Conservation (phyloP, 92 coral and sea anemone genomes). For the Porites lobata region DNA sequence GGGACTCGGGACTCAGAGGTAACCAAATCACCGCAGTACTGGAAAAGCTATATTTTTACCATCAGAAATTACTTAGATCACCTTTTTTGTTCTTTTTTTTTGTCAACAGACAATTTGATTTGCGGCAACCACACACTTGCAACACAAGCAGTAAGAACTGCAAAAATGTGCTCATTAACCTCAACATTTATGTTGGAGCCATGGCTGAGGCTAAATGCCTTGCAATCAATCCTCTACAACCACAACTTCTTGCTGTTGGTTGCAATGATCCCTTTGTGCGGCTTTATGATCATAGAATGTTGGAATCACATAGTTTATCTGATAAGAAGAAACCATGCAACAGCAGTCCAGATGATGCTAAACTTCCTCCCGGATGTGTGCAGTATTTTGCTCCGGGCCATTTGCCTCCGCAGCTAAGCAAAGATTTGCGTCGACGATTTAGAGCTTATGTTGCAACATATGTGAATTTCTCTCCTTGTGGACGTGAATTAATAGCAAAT, state of each 20-base stretch:
- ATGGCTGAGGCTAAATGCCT: slow-evolving; percentile 96
- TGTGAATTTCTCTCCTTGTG: slow-evolving; percentile 90
- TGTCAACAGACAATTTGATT: slow-evolving; percentile 89
- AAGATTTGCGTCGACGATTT: slow-evolving; percentile 78
- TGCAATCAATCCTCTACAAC: slow-evolving; percentile 91
- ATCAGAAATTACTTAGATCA: background rate
- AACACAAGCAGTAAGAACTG: slow-evolving; percentile 92
- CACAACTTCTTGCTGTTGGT: slow-evolving; percentile 93
- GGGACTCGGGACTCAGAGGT: too few species aligned
- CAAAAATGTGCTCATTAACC: slow-evolving; percentile 90
- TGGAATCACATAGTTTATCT: slow-evolving; percentile 74
- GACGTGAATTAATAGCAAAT: slow-evolving; percentile 89
- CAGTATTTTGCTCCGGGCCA: slow-evolving; percentile 97
- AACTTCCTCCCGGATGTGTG: slow-evolving; percentile 92
- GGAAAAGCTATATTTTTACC: background rate
- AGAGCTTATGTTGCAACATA: slow-evolving; percentile 92
- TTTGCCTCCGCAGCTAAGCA: slow-evolving; percentile 80
- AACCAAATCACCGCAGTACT: too few species aligned
- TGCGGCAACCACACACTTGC: slow-evolving; percentile 95
- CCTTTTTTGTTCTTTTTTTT: background rate
- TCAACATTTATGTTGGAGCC: slow-evolving; percentile 88
- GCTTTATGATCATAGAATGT: slow-evolving; percentile 95
- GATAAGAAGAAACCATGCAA: slow-evolving; percentile 53
- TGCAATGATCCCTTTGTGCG: slow-evolving; percentile 98
- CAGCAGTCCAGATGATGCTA: slow-evolving; percentile 66